Evolutionary conservation across 2,113 vertebrate genomes (phyloP).

Genomic region (Eubucco bourcierii): DNA sequence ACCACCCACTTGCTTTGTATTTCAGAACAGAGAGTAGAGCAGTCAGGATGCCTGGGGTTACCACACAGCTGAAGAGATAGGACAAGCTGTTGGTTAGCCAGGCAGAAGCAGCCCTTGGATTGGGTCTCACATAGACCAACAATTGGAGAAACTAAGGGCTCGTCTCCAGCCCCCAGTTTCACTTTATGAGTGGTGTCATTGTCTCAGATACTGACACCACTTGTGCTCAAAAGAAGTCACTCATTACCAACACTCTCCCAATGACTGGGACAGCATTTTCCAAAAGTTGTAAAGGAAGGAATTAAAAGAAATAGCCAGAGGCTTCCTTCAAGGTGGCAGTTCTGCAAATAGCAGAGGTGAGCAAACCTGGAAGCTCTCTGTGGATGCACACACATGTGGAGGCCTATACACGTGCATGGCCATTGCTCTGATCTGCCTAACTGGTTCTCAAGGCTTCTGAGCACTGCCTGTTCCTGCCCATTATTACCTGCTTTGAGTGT

Average conservation of each 20-base stretch:
- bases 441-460: background rate
- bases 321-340: background rate
- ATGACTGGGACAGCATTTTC: background rate
- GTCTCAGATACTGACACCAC: background rate
- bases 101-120: background rate
- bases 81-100: background rate
- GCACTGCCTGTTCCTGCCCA: background rate
- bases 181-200: background rate
- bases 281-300: background rate
- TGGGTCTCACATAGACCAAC: background rate
- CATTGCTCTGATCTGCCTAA: background rate
- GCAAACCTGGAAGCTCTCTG: background rate
- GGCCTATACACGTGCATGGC: fast-evolving
- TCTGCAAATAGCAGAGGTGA: background rate
- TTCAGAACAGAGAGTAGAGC: background rate
- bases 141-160: background rate
- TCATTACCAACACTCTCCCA: background rate
- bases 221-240: background rate
- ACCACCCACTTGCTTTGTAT: background rate
- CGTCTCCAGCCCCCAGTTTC: background rate
- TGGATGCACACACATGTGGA: background rate
- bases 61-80: background rate
- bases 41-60: background rate
- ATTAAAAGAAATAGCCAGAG: background rate
- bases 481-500: background rate